These are phyloP conservation scores for Mirza zaza DNA, from an alignment of 2,113 vertebrate genomes.

Conservation along the genomic window DNA sequence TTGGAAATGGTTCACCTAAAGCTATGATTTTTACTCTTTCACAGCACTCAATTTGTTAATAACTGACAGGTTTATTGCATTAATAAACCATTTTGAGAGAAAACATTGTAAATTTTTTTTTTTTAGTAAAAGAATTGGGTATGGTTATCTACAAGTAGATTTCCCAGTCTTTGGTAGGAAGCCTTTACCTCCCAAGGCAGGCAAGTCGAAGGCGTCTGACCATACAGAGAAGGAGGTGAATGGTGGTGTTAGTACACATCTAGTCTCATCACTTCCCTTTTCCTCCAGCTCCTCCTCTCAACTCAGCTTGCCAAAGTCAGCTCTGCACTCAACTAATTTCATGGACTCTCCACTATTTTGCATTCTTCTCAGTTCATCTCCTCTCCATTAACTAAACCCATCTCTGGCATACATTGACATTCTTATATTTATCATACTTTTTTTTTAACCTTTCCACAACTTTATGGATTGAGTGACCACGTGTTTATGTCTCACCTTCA, in stretches of 20 bases:
- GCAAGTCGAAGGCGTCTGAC: too few relatives aligned
- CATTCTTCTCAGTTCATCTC: not conserved
- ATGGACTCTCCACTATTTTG: not conserved
- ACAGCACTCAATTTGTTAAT: slow-evolving; percentile 12
- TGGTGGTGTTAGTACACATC: rapidly evolving
- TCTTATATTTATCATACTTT: not conserved
- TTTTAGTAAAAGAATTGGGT: not conserved
- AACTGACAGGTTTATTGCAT: not conserved
- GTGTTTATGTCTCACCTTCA: not conserved
- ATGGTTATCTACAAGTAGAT: not conserved
- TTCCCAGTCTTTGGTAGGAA: not conserved
- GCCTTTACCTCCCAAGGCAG: not conserved
- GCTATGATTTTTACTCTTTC: slow-evolving; percentile 17
- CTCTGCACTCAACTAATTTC: not conserved
- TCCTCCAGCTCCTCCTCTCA: not conserved
- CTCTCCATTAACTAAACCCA: not conserved
- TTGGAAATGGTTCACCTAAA: slow-evolving; percentile 44
- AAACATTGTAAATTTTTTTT: not conserved
- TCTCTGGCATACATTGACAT: not conserved
- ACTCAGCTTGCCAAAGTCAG: not conserved
- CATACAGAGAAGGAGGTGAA: not conserved
- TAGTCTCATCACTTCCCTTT: not conserved
- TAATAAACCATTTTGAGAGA: slow-evolving; percentile 34
- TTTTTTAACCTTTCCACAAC: not conserved
- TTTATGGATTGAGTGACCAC: not conserved